A percentile compares a stretch with the other conserved stretches of the same genome.
Evolutionary conservation across 64 coral and sea anemone genomes (phyloP).

Genomic region (Platygyra sinensis): DNA sequence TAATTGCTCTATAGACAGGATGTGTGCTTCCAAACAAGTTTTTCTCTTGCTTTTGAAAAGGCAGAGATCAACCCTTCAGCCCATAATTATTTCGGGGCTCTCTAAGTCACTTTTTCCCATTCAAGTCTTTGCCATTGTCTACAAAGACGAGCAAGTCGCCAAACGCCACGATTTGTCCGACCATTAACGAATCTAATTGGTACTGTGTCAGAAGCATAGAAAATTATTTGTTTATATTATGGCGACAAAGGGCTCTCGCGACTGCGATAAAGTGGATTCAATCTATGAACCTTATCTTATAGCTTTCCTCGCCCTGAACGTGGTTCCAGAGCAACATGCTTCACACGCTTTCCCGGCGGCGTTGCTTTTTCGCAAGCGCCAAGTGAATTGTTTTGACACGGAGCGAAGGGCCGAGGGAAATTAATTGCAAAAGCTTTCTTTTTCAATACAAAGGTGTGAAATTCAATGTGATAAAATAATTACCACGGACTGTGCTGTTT

Average conservation of each 20-base stretch:
- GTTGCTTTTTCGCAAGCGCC: background rate
- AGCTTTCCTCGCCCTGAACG: background rate
- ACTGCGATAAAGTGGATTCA: constrained; percentile 27
- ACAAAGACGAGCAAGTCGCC: background rate
- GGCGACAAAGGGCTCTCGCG: constrained; percentile 40
- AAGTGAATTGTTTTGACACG: constrained; percentile 8
- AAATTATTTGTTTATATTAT: constrained; percentile 61
- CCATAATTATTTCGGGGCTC: background rate
- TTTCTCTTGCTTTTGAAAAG: background rate
- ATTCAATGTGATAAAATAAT: constrained; percentile 48
- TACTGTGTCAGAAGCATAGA: constrained; percentile 34
- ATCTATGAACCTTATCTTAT: constrained; percentile 25
- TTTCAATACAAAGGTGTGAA: constrained; percentile 41
- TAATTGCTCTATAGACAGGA: constrained; percentile 61
- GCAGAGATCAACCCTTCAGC: background rate
- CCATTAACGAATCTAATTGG: constrained; percentile 48
- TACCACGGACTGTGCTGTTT: constrained; percentile 27
- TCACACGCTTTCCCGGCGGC: background rate
- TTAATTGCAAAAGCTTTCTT: constrained; percentile 32
- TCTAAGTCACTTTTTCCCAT: background rate
- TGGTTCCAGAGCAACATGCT: background rate
- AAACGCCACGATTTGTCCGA: background rate
- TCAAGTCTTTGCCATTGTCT: background rate
- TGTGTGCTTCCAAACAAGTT: constrained; percentile 32
- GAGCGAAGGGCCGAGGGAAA: background rate